Evolutionary conservation across 1,140 invertebrate species (phyloP).

Genomic region (Saxidomus purpurata): DNA sequence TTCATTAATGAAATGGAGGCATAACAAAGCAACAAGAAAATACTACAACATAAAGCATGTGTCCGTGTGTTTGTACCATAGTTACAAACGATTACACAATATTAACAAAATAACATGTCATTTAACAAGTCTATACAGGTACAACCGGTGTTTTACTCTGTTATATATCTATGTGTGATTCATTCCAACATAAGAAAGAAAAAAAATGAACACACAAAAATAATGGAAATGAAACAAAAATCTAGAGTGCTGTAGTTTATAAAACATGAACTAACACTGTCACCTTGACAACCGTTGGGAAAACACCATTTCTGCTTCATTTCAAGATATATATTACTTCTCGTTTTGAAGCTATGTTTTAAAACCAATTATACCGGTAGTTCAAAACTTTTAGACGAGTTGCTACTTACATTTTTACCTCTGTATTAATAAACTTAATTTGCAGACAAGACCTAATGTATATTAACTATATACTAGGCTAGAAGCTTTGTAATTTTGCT

Average conservation of each 20-base stretch:
- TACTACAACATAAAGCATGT: constrained; percentile 18
- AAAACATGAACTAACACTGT: background rate
- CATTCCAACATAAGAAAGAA: constrained; percentile 14
- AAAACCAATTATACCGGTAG: too few species aligned
- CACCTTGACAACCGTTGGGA: too few species aligned
- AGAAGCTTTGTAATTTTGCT: too few species aligned
- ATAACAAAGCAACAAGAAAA: background rate
- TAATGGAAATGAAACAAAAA: constrained; percentile 19
- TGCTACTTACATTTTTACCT: too few species aligned
- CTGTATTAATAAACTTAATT: too few species aligned
- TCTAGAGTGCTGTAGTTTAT: background rate
- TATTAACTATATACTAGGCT: too few species aligned
- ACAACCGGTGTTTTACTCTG: background rate
- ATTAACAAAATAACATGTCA: background rate
- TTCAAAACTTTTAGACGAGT: too few species aligned
- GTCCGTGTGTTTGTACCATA: background rate
- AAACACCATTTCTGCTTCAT: too few species aligned
- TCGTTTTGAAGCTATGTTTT: too few species aligned
- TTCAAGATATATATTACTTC: too few species aligned
- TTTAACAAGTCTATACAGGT: background rate
- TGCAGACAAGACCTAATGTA: too few species aligned
- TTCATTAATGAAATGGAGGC: too few species aligned
- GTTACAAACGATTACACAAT: background rate
- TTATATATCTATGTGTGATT: constrained; percentile 25
- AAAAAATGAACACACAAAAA: constrained; percentile 34